Evolutionary conservation across 2,888 invertebrate genomes (phyloP), one percentile per base, ranked within the genome.

Genomic region (Cremastinae sp.): DNA sequence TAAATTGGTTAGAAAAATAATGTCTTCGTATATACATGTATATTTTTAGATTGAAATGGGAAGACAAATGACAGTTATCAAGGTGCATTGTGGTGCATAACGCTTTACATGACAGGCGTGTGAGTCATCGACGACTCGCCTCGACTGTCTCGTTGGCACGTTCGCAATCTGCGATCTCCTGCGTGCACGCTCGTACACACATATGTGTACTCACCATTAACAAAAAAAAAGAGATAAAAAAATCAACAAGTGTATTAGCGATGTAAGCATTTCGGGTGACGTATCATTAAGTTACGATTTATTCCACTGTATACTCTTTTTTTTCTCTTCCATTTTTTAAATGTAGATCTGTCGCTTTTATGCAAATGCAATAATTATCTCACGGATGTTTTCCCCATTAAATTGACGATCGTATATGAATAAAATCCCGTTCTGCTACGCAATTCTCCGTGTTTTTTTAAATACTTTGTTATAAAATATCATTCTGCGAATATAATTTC

Each of bases 51-150:
- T 71, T 8, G 62, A 62, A 65, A 70, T 66, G 75, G 74, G 51
- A 72, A 74, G 68, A 79, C 77, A 75, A 70, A 65, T 61, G 65
- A 65, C 59, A 20, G 58, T 56, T 56, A 72, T 69, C 68, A 62
- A 68, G 64, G 58, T 49, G n/a, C n/a, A 53, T 53, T 53, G 65
- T 71, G 43, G 36, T 18, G 14, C 54, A 43, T 59, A 54, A 58
- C 16, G 22, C 28, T 59, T 43, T 58, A 56, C 43, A 47, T 41
- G 59, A 56, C 43, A 16, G 53, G 12, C 49, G 72, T 82, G 82
- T 82, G 82, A 83, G 81, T 83, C 83, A 82, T 69, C 59, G 51
- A 28, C 62, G 62, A 62, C 54, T 82, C 75, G 71, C 28, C 73
- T 77, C 80, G 78, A 78, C 41, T 45, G 64, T 66, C 74, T 66